phyloP scores from a whole-genome alignment of 2,797 vertebrate species.

The Xenentodon cancila region DNA sequence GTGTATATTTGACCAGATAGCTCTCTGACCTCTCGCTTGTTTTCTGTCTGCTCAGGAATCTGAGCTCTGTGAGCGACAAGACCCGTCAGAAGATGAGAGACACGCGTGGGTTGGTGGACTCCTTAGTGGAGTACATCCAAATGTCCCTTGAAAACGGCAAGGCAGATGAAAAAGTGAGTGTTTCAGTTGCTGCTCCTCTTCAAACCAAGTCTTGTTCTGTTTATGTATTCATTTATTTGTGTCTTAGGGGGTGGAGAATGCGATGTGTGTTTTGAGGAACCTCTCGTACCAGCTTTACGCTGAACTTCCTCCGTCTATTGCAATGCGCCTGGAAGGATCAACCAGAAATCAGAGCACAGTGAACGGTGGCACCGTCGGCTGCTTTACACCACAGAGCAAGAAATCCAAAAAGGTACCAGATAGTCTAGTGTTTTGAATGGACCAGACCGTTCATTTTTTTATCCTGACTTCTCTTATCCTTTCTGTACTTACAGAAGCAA shows the following conservation, averaged over 20 bases:
- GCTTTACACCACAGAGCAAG: constrained; percentile 92
- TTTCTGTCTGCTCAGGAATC: constrained; percentile 81
- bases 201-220: not conserved
- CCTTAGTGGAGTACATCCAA: constrained; percentile 87
- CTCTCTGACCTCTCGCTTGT: constrained; percentile 9
- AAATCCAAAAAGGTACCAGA: constrained; percentile 87
- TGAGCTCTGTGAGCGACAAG: constrained; percentile 91
- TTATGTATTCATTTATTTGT: constrained; percentile 16
- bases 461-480: not conserved
- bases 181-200: constrained; percentile 3
- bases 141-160: constrained; percentile 80
- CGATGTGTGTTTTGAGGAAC: constrained; percentile 92
- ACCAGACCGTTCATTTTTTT: not conserved
- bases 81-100: constrained; percentile 90
- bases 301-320: constrained; percentile 84
- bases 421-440: not conserved
- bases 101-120: constrained; percentile 84
- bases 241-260: constrained; percentile 91
- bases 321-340: constrained; percentile 84
- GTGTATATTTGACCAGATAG: not conserved
- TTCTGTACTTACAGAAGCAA: constrained; percentile 73
- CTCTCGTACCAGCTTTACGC: constrained; percentile 93
- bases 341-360: constrained; percentile 55
- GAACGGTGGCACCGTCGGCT: constrained; percentile 85
- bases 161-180: constrained; percentile 88